Evolutionary conservation across 1,140 invertebrate genomes (phyloP), one percentile per base, ranked within the genome.

Genomic region (Sycophaga agraensis): DNA sequence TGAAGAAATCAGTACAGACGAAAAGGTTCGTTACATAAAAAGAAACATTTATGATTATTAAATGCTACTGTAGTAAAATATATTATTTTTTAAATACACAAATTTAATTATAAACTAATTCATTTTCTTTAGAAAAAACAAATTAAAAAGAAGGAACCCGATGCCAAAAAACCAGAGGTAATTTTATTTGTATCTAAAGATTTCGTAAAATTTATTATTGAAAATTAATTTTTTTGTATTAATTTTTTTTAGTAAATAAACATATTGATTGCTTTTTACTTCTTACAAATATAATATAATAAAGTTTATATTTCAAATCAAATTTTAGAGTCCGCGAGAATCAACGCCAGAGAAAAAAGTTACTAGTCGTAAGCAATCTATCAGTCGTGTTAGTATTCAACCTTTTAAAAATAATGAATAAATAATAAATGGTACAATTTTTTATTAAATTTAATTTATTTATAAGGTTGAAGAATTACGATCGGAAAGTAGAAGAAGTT

Each of bases 401-500:
- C 12, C 1, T 1, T 28, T 35, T 2, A n/a, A n/a, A n/a, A n/a
- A n/a, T n/a, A n/a, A n/a, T n/a, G n/a, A n/a, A n/a, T n/a, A n/a
- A n/a, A n/a, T n/a, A n/a, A n/a, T n/a, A n/a, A n/a, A n/a, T n/a
- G n/a, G n/a, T n/a, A n/a, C n/a, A n/a, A n/a, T n/a, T n/a, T n/a
- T n/a, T 42, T n/a, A 14, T 14, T 42, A 14, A 59, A 28, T 61
- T 48, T 6, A 21, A 17, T 39, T 55, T 48, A 16, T 24, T 3
- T 53, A 31, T 53, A 55, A 73, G 75, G 69, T 81, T 8, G 74
- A 81, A 59, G 77, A 80, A 68, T 57, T 81, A 7, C 72, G 70
- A 60, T 67, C 74, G 9, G 79, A 81, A 64, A 81, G 79, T 28
- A 71, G 78, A 62, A 74, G 77, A 59, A 81, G 77, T 60, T 80